These are phyloP conservation scores for Drosophila nigricruria DNA, from an alignment of 2,888 invertebrate species.

Conservation along the genomic window DNA sequence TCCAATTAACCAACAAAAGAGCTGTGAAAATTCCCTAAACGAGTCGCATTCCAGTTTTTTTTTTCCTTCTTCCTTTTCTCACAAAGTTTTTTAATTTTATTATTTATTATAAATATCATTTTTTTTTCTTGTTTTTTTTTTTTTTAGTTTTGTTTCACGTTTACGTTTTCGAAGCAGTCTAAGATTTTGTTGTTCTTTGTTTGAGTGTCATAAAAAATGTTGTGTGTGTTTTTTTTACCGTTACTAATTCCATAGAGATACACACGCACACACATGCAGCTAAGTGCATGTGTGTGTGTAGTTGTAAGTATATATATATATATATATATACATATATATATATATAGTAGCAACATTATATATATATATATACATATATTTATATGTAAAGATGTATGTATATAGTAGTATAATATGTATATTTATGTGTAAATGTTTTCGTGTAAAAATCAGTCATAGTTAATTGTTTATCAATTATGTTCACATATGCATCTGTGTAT, in stretches of 20 bases:
- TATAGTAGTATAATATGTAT: conserved; percentile 49
- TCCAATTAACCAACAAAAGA: conserved; percentile 37
- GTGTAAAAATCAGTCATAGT: conserved; percentile 82
- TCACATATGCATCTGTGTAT: conserved; percentile 19
- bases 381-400: conserved; percentile 38
- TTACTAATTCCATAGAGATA: conserved; percentile 46
- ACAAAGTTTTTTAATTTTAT: conserved; percentile 22
- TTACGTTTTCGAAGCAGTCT: conserved; percentile 82
- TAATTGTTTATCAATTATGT: conserved; percentile 69
- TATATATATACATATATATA: conserved; percentile 49
- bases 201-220: conserved; percentile 65
- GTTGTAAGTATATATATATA: conserved; percentile 28
- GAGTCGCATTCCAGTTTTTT: conserved; percentile 74
- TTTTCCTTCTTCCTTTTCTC: conserved; percentile 28
- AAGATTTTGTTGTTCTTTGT: conserved; percentile 77
- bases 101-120: conserved; percentile 28
- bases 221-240: conserved; percentile 51
- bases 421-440: conserved; percentile 71
- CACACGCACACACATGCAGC: conserved; percentile 26
- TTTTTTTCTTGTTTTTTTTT: conserved; percentile 35
- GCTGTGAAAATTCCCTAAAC: conserved; percentile 84
- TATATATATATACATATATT: conserved; percentile 35
- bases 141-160: conserved; percentile 61
- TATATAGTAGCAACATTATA: conserved; percentile 63
- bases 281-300: conserved; percentile 11